Base-by-base conservation (phyloP, 2,888 invertebrate genomes). In the Apamea anceps region DNA sequence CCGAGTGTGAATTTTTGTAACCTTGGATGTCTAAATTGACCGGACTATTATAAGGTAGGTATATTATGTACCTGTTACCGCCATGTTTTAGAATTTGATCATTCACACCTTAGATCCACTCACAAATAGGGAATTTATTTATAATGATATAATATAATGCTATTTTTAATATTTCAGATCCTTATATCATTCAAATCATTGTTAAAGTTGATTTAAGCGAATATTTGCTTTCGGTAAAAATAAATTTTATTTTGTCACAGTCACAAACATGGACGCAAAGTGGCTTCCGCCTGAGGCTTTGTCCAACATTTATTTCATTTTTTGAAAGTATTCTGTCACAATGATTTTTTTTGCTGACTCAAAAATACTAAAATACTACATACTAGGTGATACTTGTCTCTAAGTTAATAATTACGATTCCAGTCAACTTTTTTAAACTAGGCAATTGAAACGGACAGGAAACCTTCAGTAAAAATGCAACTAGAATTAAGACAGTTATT, bases 161-260 rank as follows among this genome's bases (percentile, higher is more conserved):
- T 51, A 42, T n/a, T 80, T 80, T 81, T 63, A 65, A 54, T 72
- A 18, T 65, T 45, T 1, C n/a, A 8, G n/a, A 12, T 54, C 1
- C 45, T 10, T 28, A 63, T 12, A 18, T 21, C 21, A 54, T 21
- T 71, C 42, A 57, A 2, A 62, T 32, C 32, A 48, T 81, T 65
- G 18, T 65, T 1, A 28, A 72, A 73, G 54, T 79, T 73, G 25
- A 82, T 65, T 73, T 37, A 57, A 82, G 28, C 37, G 28, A 79
- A 57, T 54, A 63, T 63, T 65, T 42, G 32, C 42, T 68, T 68
- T 32, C n/a, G 0, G 51, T 62, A 42, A 57, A 79, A 72, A 57
- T 21, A 37, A 37, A 57, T 28, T n/a, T 66, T n/a, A 28, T 78
- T 75, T 57, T 78, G 18, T 67, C 18, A 66, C 10, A 54, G n/a